Base-by-base conservation (phyloP, 1,140 invertebrate species). In the Neocloeon triangulifer region DNA sequence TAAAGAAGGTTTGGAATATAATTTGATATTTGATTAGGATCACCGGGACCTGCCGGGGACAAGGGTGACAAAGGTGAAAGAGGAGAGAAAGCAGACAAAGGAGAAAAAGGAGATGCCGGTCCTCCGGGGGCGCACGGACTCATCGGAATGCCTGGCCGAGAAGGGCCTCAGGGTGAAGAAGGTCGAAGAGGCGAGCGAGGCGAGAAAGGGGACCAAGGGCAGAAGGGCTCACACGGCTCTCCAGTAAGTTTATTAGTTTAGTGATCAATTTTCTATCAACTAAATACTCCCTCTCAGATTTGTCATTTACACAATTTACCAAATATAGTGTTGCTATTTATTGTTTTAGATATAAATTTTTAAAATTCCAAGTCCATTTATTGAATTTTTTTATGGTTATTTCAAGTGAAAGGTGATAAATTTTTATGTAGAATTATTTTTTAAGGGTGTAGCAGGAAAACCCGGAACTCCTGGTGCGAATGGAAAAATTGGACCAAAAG, bases 401-500 rank as follows among this genome's bases (percentile, higher is more conserved):
- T 28, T 3, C 31, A 43, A 39, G 41, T 38, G 6, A 16, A 25
- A 10, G n/a, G n/a, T n/a, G n/a, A n/a, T n/a, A n/a, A n/a, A n/a
- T n/a, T n/a, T n/a, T n/a, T n/a, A n/a, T n/a, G n/a, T n/a, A n/a
- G 4, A 32, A 5, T 37, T 34, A n/a, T 32, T 28, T 3, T 36
- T 31, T 12, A 40, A 40, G 19, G 19, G 32, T 16, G 19, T 8
- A 14, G 43, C n/a, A n/a, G n/a, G n/a, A n/a, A n/a, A n/a, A n/a
- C n/a, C n/a, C n/a, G 62, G 62, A 16, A 41, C 53, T 9, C 41
- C 41, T 37, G 55, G 57, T 14, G 46, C 53, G 8, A 20, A 25
- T 19, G 55, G 58, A 7, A 41, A 46, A 22, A 32, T 25, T 30
- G 58, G 56, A 14, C 31, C 33, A 19, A 44, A 38, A 32, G 52